Percentiles rank a stretch among this genome's conserved stretches.
phyloP scores from a whole-genome alignment of 2,797 vertebrate species.

The Morus bassanus region DNA sequence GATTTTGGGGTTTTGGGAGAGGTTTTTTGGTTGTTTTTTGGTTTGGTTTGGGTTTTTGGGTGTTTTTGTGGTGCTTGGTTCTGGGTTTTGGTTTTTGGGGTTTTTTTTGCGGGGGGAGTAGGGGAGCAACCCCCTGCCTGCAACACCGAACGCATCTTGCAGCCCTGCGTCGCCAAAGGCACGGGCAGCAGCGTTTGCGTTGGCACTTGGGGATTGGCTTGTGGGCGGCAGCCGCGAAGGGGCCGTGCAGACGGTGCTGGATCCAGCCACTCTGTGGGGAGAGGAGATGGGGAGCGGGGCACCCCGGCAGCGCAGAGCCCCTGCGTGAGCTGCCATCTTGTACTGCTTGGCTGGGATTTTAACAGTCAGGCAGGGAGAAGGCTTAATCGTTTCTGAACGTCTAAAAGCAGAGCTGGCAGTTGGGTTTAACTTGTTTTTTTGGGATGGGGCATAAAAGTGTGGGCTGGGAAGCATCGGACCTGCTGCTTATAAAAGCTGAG shows the following conservation, averaged over 20 bases:
- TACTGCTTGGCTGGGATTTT: background rate
- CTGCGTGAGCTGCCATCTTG: background rate
- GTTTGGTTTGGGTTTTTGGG: too few species aligned
- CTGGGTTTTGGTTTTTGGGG: too few species aligned
- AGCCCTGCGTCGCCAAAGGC: too few species aligned
- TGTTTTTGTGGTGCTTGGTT: background rate
- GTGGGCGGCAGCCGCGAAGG: background rate
- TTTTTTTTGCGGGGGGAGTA: too few species aligned
- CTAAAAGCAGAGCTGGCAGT: background rate
- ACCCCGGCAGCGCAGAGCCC: background rate
- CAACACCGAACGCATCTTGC: background rate
- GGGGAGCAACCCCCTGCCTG: too few species aligned
- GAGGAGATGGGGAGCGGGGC: background rate
- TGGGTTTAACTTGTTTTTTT: background rate
- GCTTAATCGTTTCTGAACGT: background rate
- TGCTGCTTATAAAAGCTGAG: background rate
- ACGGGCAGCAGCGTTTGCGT: fast-evolving
- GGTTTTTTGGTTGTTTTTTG: background rate
- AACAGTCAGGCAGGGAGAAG: background rate
- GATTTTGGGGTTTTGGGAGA: background rate
- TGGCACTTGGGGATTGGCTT: background rate
- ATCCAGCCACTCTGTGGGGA: fast-evolving
- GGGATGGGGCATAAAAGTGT: background rate
- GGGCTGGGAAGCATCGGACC: background rate
- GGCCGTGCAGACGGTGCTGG: background rate